Evolutionary conservation across 2,113 vertebrate species (phyloP), one percentile per base, ranked within the genome.

Genomic region (Labrus mixtus): DNA sequence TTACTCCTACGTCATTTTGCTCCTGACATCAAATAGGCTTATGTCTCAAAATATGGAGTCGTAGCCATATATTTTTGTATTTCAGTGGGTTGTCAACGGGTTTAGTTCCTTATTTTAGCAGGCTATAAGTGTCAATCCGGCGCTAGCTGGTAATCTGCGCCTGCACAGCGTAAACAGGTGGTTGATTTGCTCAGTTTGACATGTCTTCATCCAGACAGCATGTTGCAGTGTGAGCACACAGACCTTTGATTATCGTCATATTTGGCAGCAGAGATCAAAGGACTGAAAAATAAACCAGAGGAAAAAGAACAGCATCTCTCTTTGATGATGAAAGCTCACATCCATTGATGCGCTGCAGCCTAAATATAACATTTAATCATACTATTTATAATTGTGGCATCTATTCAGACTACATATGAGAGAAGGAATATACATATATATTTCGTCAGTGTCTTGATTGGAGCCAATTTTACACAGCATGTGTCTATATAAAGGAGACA

Each of bases 181-280:
- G 80, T 62, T 87, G 78, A 87, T 86, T 82, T 82, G 68, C 76
- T 81, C 79, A 61, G 75, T 71, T 48, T 79, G 74, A 88, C 68
- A 76, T 76, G 71, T 86, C 81, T 81, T 69, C 72, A 81, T 86
- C 41, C 76, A 70, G 65, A 73, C 79, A 54, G 70, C 76, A 73
- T 41, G 58, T 73, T 77, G 74, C 70, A 77, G 68, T 10, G 39
- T 36, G 75, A 50, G 75, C 10, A 0, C 16, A 51, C 78, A 81
- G 76, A 82, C 82, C 68, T 78, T 88, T 81, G 68, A 85, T 90
- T 89, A 87, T 73, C 41, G 59, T 63, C 73, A 81, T 76, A 86
- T 89, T 82, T 89, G 80, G 84, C 82, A 59, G 54, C 43, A 19
- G 62, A 84, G 82, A 90, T 89, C 87, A 92, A 90, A 90, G 76